A percentile compares a stretch with the other conserved stretches of the same genome.
These are phyloP conservation scores for Hippocampus mohnikei DNA, from an alignment of 2,113 vertebrate species.

Conservation along the genomic window DNA sequence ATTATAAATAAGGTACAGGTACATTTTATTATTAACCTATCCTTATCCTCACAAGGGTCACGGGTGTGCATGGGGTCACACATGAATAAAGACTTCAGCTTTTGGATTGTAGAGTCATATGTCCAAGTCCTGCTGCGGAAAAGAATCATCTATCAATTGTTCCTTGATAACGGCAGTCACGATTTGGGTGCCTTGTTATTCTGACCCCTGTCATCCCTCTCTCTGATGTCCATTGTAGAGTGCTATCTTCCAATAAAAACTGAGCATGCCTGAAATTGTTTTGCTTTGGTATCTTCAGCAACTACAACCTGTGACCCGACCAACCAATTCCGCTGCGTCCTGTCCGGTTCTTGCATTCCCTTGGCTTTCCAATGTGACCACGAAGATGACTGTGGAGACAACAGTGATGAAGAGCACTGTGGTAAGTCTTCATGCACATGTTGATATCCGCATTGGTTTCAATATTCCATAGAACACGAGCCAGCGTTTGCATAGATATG, in stretches of 20 bases:
- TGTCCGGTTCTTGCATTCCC: slow-evolving; percentile 90
- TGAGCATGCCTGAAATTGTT: background rate
- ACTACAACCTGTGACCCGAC: slow-evolving; percentile 84
- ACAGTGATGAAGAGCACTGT: slow-evolving; percentile 92
- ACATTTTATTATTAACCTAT: too few species aligned
- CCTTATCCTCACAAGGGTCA: too few species aligned
- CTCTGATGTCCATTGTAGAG: background rate
- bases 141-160: too few species aligned
- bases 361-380: slow-evolving; percentile 96
- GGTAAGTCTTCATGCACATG: slow-evolving; percentile 68
- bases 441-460: background rate
- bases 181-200: too few species aligned
- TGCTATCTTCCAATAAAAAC: background rate
- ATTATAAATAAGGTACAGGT: too few species aligned
- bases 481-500: background rate
- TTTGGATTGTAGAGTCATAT: too few species aligned
- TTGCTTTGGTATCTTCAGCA: slow-evolving; percentile 64
- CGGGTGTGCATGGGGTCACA: too few species aligned
- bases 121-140: too few species aligned
- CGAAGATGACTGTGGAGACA: slow-evolving; percentile 95
- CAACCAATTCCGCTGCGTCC: slow-evolving; percentile 90
- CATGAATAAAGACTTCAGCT: too few species aligned
- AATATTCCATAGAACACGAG: background rate
- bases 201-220: background rate
- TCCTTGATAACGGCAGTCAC: too few species aligned